These are phyloP conservation scores for Monoplex corrugatus DNA, from an alignment of 2,888 invertebrate species.

Conservation along the genomic window DNA sequence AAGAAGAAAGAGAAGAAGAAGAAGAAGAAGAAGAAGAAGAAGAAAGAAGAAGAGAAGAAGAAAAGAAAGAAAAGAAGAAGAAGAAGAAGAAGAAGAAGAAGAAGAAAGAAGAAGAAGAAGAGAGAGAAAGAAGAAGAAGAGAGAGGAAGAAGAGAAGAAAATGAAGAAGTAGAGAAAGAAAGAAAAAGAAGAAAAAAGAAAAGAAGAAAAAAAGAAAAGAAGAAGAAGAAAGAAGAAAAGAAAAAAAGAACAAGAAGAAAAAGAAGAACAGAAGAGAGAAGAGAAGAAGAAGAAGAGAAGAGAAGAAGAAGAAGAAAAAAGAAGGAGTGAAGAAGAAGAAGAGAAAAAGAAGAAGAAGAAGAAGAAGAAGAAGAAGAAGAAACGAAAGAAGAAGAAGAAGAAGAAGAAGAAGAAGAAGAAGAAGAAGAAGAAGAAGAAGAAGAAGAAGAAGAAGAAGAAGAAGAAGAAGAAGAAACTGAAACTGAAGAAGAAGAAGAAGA, in stretches of 20 bases:
- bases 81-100: not conserved
- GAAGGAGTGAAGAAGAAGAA: not conserved
- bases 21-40: not conserved
- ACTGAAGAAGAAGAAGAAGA: not conserved
- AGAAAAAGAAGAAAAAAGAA: slow-evolving; percentile 14
- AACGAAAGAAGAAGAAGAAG: not conserved
- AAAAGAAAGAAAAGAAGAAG: not conserved
- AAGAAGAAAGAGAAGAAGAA: not conserved
- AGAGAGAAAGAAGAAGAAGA: not conserved
- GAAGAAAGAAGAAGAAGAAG: not conserved
- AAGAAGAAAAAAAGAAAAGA: slow-evolving; percentile 13
- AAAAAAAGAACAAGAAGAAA: not conserved
- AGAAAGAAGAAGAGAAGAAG: slow-evolving; percentile 17
- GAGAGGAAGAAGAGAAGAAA: not conserved
- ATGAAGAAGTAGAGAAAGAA: too few relatives aligned
- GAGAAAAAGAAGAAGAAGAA: not conserved
- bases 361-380: not conserved
- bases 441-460: not conserved
- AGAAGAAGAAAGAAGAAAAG: not conserved
- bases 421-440: not conserved
- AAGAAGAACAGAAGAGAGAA: not conserved
- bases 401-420: not conserved
- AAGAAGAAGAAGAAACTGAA: too few relatives aligned
- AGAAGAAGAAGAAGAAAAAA: not conserved
- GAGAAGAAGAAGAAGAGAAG: slow-evolving; percentile 28